Base-by-base conservation (phyloP, 35 echinoderm and acorn worm species). In the Heliocidaris erythrogramma region DNA sequence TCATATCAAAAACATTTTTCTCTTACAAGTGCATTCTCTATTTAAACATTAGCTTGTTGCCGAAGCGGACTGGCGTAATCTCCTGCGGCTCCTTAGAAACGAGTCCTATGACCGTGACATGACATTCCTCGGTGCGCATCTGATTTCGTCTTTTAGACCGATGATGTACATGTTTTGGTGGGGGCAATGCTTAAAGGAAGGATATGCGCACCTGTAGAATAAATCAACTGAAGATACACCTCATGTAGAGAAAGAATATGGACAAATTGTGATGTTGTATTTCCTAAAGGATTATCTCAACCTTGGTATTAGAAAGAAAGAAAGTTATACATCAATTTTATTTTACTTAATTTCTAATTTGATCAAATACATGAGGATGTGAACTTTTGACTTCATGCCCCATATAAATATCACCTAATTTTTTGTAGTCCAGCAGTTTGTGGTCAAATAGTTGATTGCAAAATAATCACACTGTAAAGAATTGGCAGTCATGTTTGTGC, bases 31-130 rank as follows among this genome's bases (percentile, higher is more conserved):
- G 65, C 65, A 78, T 78, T 78, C 65, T 78, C 7, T 78, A 78
- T 78, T 78, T n/a, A 78, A 78, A 78, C 65, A 78, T 78, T 78
- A 78, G 21, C 65, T 78, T 78, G 65, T 78, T 78, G 65, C 65
- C 65, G 48, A 30, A 59, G 29, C 29, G 91, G 50, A 49, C 91
- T 59, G 47, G 31, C 21, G 48, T 92, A 92, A 92, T 92, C 91
- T 92, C 91, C 49, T 48, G 16, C 91, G 91, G 91, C 91, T 92
- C 48, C 91, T 92, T 30, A 92, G 91, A 92, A 92, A 49, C 91
- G n/a, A 59, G 91, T 92, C 91, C 49, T 92, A 48, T 92, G 91
- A 92, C 91, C 91, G 91, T 92, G 91, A 92, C 91, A 92, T 92
- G 47, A 48, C 91, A 92, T 92, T 48, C 91, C 91, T 56, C 30